Evolutionary conservation across 1,140 invertebrate species (phyloP).

Genomic region (Platorchestia sp.): DNA sequence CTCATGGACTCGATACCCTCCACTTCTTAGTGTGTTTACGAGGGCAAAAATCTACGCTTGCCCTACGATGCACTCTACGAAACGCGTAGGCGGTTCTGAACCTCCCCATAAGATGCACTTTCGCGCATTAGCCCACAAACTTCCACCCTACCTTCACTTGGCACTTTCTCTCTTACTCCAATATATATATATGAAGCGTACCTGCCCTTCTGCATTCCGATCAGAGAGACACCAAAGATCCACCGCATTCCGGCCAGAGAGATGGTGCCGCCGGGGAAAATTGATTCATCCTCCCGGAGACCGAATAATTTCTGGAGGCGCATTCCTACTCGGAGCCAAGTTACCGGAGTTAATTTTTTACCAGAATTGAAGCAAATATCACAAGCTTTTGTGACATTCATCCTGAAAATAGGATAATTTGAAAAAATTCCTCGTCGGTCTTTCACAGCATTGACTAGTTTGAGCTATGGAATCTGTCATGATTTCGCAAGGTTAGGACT

Average conservation of each 20-base stretch:
- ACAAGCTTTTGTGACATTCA: neutral
- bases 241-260: slow-evolving; percentile 1
- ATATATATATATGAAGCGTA: neutral
- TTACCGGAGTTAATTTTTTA: neutral
- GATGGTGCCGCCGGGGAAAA: neutral
- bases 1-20: neutral
- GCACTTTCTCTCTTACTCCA: slow-evolving; percentile 31
- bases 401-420: neutral
- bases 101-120: slow-evolving; percentile 16
- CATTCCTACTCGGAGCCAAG: neutral
- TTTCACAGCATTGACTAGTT: neutral
- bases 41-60: neutral
- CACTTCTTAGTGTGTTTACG: neutral
- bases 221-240: neutral
- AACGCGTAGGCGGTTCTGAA: neutral
- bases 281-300: slow-evolving; percentile 19
- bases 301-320: neutral
- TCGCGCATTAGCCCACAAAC: slow-evolving; percentile 10
- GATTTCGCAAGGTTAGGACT: neutral
- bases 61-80: neutral
- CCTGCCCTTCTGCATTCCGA: slow-evolving; percentile 39
- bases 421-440: neutral
- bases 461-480: neutral
- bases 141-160: slow-evolving; percentile 34
- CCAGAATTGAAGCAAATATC: neutral